These are phyloP conservation scores for Eilema sororculum DNA, from an alignment of 2,888 invertebrate species.

Conservation along the genomic window DNA sequence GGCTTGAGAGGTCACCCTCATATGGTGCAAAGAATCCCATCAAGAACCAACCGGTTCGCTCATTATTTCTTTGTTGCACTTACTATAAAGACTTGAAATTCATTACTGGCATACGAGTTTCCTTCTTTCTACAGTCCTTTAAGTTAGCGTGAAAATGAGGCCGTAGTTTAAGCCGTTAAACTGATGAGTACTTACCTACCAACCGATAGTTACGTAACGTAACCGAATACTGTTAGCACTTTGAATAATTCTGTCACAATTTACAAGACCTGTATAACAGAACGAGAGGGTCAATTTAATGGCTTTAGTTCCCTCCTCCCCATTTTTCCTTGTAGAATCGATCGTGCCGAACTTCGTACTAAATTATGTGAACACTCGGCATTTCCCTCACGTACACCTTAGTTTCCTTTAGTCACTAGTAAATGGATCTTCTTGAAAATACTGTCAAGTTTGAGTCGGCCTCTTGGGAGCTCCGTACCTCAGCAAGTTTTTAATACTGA, in stretches of 20 bases:
- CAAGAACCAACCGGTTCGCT: too few species aligned
- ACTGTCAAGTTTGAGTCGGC: neutral
- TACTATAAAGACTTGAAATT: too few species aligned
- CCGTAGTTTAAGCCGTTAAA: too few species aligned
- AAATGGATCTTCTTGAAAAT: conserved; percentile 12
- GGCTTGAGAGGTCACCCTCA: too few species aligned
- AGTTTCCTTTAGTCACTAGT: conserved; percentile 10
- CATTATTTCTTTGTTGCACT: too few species aligned
- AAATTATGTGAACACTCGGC: conserved; percentile 7
- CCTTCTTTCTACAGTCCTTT: too few species aligned
- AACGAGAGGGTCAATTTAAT: neutral
- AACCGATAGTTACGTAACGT: too few species aligned
- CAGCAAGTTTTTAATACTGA: neutral
- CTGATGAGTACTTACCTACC: too few species aligned
- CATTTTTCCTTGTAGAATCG: conserved; percentile 17
- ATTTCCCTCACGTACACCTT: conserved; percentile 15
- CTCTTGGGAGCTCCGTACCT: neutral
- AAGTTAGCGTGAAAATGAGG: too few species aligned
- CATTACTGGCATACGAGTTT: too few species aligned
- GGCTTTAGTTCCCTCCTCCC: neutral
- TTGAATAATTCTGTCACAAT: neutral
- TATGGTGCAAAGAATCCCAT: too few species aligned
- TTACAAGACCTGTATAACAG: conserved; percentile 12
- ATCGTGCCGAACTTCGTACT: conserved; percentile 12
- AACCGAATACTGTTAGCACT: neutral